phyloP scores from a whole-genome alignment of 1,140 invertebrate species.

The Andricus grossulariae region DNA sequence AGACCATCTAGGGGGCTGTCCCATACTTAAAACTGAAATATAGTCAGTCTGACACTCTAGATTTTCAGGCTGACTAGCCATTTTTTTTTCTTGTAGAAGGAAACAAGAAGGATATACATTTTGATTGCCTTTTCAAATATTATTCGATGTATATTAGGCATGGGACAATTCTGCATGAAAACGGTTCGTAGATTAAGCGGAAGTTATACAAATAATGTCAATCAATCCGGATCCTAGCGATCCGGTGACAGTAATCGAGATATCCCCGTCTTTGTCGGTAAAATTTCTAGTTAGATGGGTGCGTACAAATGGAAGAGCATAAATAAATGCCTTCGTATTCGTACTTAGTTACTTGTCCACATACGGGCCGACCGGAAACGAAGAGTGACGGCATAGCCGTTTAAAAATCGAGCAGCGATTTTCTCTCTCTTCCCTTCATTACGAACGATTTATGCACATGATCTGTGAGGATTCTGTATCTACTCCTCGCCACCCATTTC shows the following conservation, averaged over 20 bases:
- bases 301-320: constrained; percentile 1
- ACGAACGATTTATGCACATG: constrained; percentile 19
- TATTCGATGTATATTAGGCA: background rate
- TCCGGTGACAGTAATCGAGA: constrained; percentile 17
- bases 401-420: constrained; percentile 23
- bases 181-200: background rate
- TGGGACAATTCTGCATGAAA: background rate
- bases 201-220: background rate
- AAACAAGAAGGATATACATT: background rate
- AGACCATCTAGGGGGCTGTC: no score
- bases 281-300: constrained; percentile 8
- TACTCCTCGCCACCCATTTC: no score
- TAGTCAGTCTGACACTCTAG: no score
- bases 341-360: background rate
- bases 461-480: background rate
- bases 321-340: constrained; percentile 13
- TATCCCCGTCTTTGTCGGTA: constrained; percentile 4
- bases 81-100: no score
- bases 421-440: constrained; percentile 38
- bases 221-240: background rate
- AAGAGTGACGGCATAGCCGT: constrained; percentile 18
- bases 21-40: no score
- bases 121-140: background rate
- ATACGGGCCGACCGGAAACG: constrained; percentile 25
- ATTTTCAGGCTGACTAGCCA: no score